These are phyloP conservation scores for Crambe crambe DNA, from an alignment of 37 sponge, comb jelly and placozoan species.

Conservation along the genomic window DNA sequence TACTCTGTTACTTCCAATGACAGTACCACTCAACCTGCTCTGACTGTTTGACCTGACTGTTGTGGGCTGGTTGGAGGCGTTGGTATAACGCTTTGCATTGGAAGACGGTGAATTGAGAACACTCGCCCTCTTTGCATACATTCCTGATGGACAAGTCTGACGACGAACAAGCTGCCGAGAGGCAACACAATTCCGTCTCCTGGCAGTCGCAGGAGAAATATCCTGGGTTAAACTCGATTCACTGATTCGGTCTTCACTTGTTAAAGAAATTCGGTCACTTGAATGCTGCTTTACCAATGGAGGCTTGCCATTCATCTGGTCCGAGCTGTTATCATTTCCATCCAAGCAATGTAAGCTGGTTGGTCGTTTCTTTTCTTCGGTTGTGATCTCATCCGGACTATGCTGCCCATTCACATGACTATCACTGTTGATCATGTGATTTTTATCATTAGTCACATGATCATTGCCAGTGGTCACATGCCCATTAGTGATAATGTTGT, in stretches of 20 bases:
- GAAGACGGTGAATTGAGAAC: constrained; percentile 1
- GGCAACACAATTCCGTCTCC: neutral
- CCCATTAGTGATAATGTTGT: neutral
- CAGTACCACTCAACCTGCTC: neutral
- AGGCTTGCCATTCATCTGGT: neutral
- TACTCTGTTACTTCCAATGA: constrained; percentile 5
- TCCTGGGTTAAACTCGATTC: neutral
- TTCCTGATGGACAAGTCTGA: constrained; percentile 15
- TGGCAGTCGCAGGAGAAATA: neutral
- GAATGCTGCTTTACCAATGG: neutral
- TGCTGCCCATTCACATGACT: neutral
- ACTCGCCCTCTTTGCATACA: neutral
- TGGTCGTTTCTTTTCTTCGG: neutral
- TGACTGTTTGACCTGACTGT: neutral
- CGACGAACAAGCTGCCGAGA: neutral
- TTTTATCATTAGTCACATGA: neutral
- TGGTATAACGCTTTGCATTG: neutral
- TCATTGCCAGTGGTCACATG: constrained; percentile 10
- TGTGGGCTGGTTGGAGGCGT: neutral
- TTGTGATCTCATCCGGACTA: neutral
- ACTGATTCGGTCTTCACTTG: constrained; percentile 11
- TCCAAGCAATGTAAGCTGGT: neutral
- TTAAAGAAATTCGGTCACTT: neutral
- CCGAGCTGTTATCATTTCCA: neutral
- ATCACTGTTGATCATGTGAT: constrained; percentile 5